Evolutionary conservation across 2,113 vertebrate species (phyloP).

Genomic region (Cyanocitta stelleri): DNA sequence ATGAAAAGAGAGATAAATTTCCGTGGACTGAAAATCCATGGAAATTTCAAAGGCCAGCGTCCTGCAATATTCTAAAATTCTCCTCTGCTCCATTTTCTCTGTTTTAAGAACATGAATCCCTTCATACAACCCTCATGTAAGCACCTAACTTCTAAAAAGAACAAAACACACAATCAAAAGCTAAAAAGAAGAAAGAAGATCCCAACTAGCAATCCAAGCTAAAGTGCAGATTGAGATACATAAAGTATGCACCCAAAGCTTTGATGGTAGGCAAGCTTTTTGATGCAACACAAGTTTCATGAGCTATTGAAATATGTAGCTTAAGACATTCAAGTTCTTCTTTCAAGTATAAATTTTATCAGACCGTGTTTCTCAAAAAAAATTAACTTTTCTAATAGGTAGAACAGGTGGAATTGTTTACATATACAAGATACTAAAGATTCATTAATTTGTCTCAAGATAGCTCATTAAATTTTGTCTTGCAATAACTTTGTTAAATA

Average conservation of each 20-base stretch:
- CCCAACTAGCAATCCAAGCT: not conserved
- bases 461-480: not conserved
- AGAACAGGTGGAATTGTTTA: not conserved
- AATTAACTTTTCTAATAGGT: not conserved
- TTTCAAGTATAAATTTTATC: not conserved
- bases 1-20: not conserved
- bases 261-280: not conserved
- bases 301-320: not conserved
- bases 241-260: not conserved
- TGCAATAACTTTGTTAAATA: not conserved
- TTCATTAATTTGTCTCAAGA: not conserved
- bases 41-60: not conserved
- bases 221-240: not conserved
- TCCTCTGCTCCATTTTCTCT: not conserved
- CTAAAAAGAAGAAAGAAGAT: not conserved
- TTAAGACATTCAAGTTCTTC: not conserved
- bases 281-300: not conserved
- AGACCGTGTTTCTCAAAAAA: not conserved
- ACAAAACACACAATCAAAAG: not conserved
- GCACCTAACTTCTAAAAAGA: not conserved
- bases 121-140: not conserved
- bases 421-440: not conserved
- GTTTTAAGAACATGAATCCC: not conserved
- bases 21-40: not conserved
- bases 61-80: not conserved